Evolutionary conservation across 2,888 invertebrate species (phyloP), one percentile per base, ranked within the genome.

Genomic region (Andrena trimmerana): DNA sequence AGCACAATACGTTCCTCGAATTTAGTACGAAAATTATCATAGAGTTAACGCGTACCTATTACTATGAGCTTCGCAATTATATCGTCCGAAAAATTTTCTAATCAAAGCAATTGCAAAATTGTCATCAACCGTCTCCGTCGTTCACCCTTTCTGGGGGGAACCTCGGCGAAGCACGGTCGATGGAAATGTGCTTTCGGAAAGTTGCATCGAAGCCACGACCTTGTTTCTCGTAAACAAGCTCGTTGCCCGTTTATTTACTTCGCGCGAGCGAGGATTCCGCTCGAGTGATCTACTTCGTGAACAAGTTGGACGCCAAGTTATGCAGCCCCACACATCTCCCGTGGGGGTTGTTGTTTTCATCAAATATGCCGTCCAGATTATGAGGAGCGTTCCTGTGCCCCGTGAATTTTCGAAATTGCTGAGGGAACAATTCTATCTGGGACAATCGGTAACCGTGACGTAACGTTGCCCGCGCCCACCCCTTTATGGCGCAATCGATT

Each of bases 191-290:
- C 42, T 62, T 67, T 69, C 20, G 65, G 66, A 81, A 82, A 77
- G 69, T 78, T 71, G 67, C 65, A 70, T 77, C 62, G 83, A 42
- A 70, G 65, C 54, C 27, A 27, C 74, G 87, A 77, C 87, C 85
- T 86, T 87, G 86, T 81, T 52, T 70, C 84, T 81, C 78, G 86
- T 88, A 84, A 88, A 88, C 86, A 86, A 86, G 66, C 83, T 82
- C 68, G 71, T 71, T 78, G 72, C 59, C 57, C 84, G 84, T 85
- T 88, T 88, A 87, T 83, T 87, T 85, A 74, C 86, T 79, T 59
- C 78, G 77, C 75, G 74, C 73, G 57, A 71, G 77, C 83, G 81
- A 83, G 74, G 74, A 74, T 83, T 86, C 84, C 83, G 60, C 86
- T 83, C 83, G 77, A 82, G 62, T 82, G 83, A 85, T 76, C 74